Percentiles rank a stretch among this genome's conserved stretches.
Conservation (phyloP, 2,113 vertebrate species). For the Neomonachus schauinslandi region DNA sequence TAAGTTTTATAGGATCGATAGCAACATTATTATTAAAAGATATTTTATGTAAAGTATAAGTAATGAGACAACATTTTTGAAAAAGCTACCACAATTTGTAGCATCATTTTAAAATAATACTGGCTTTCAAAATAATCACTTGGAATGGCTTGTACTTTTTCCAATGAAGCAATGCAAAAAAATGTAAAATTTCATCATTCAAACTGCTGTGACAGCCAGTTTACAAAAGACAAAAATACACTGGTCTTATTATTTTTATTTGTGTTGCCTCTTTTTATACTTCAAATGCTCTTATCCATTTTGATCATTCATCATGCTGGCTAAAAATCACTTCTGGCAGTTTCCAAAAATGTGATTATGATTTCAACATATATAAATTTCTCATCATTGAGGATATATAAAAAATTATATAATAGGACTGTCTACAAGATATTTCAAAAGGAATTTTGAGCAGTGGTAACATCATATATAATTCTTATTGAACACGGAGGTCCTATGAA, state of each 20-base stretch:
- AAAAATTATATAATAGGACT: neutral
- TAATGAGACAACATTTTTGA: neutral
- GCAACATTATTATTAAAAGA: neutral
- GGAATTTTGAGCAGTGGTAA: neutral
- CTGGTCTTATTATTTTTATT: neutral
- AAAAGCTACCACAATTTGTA: neutral
- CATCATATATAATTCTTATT: neutral
- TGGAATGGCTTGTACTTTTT: neutral
- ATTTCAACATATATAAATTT: neutral
- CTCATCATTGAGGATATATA: neutral
- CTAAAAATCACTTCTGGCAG: neutral
- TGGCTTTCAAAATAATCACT: neutral
- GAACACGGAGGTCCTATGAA: neutral
- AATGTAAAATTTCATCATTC: constrained; percentile 1
- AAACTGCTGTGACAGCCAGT: neutral
- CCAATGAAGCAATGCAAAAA: neutral
- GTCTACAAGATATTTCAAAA: neutral
- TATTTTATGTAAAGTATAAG: neutral
- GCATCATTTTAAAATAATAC: neutral
- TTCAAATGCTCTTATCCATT: constrained; percentile 26
- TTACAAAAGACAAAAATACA: constrained; percentile 33
- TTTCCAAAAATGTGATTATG: neutral
- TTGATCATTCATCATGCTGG: neutral
- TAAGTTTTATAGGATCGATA: neutral
- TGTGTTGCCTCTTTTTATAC: neutral